A percentile compares a stretch with the other conserved stretches of the same genome.
phyloP scores from a whole-genome alignment of 2,888 invertebrate genomes.

The Heliconius charithonia region DNA sequence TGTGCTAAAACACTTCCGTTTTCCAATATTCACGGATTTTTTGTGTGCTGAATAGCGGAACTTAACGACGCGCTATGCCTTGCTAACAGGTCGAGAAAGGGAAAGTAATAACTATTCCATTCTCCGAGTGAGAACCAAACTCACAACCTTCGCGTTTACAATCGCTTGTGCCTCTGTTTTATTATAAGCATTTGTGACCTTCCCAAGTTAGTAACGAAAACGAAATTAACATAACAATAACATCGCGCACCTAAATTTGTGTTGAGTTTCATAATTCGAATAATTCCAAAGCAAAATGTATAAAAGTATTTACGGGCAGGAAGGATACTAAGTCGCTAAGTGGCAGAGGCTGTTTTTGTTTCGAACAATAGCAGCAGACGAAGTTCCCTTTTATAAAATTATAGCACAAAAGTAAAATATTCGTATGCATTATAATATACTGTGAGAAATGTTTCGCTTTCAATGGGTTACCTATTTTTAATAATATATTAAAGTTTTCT shows the following conservation, averaged over 20 bases:
- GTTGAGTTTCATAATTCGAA: constrained; percentile 3
- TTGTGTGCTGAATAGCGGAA: too few species aligned
- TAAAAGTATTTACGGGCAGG: constrained; percentile 12
- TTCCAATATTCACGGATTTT: too few species aligned
- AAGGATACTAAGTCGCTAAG: constrained; percentile 27
- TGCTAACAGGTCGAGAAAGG: too few species aligned
- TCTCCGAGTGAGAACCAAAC: not conserved
- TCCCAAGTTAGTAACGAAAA: not conserved
- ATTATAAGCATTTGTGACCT: not conserved
- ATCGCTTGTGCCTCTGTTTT: not conserved
- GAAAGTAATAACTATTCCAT: too few species aligned
- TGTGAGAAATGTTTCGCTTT: not conserved
- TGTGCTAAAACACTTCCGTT: too few species aligned
- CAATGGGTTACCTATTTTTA: too few species aligned
- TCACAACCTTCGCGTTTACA: not conserved
- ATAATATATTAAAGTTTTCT: too few species aligned
- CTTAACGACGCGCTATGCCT: too few species aligned
- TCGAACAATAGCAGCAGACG: not conserved
- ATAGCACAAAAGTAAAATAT: constrained; percentile 6
- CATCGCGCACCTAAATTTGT: constrained; percentile 2
- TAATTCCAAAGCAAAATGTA: constrained; percentile 12
- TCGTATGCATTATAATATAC: constrained; percentile 4
- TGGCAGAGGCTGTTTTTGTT: constrained; percentile 28
- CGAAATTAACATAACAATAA: constrained; percentile 5
- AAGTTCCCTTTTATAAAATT: constrained; percentile 15